Evolutionary conservation across 2,797 vertebrate genomes (phyloP), one percentile per base, ranked within the genome.

Genomic region (Chaetophractus vellerosus): DNA sequence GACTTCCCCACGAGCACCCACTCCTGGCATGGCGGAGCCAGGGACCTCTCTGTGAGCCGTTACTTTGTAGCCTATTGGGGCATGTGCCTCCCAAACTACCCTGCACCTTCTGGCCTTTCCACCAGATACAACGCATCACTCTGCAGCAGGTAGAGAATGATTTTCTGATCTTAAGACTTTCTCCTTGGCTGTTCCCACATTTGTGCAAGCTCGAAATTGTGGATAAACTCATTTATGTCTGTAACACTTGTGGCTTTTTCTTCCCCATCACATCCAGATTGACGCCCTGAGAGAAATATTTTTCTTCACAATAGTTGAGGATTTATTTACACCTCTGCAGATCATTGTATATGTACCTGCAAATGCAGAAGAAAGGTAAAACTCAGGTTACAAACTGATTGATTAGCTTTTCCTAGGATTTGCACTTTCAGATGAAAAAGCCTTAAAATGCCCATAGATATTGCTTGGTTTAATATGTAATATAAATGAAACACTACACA

Each of bases 1-100:
- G 19, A 6, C 15, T 31, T 45, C 3, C 4, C 0, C 0, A 3
- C 36, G 50, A 16, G 18, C 16, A 9, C 5, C 12, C 16, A 6
- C 28, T 28, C 26, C 50, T 26, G 18, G 4, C n/a, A 12, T 7
- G 10, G 38, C 3, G 4, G 48, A 38, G 3, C 4, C 5, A 5
- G 2, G n/a, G 12, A 9, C 21, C 21, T 28, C 26, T 23, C 41
- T 64, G 7, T 0, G 15, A 14, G 12, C n/a, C n/a, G 41, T 36
- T 36, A 45, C 45, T 45, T 9, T 31, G 82, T 33, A 76, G 41
- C 33, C 21, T 8, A 4, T 55, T 55, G 55, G n/a, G 6, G 5
- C 36, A 24, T 6, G 0, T 14, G 19, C 10, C 38, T 15, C 24
- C 31, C 50, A 38, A 5, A 48, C 26, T 57, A 31, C 31, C 38